Percentiles rank a stretch among this genome's conserved stretches.
These are phyloP conservation scores for Zaprionus obscuricornis DNA, from an alignment of 2,888 invertebrate genomes.

Conservation along the genomic window DNA sequence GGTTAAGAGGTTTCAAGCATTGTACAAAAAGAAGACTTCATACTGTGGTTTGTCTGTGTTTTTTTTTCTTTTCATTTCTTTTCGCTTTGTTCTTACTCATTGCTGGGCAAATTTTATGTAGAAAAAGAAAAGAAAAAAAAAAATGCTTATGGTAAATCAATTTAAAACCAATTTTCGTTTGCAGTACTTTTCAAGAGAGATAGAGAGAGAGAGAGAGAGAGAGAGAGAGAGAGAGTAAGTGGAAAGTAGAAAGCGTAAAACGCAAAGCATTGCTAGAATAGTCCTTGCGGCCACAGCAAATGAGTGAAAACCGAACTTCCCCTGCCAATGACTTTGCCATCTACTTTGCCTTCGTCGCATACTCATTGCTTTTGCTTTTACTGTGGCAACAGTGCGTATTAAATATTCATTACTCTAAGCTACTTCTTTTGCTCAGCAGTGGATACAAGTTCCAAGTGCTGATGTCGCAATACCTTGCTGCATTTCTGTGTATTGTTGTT, in stretches of 20 bases:
- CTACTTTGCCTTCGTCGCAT: too few relatives aligned
- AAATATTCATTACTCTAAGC: conserved; percentile 77
- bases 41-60: conserved; percentile 11
- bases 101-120: conserved; percentile 16
- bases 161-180: conserved; percentile 74
- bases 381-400: conserved; percentile 58
- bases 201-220: conserved; percentile 25
- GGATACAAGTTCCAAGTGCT: conserved; percentile 13
- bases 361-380: not conserved
- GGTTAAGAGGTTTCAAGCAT: conserved; percentile 6
- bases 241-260: not conserved
- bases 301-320: conserved; percentile 44
- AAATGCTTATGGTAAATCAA: conserved; percentile 72
- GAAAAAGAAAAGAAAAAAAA: too few relatives aligned
- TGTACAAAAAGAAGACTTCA: conserved; percentile 8
- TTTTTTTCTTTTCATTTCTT: too few relatives aligned
- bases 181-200: conserved; percentile 38
- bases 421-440: conserved; percentile 36
- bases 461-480: conserved; percentile 37
- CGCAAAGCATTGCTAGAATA: conserved; percentile 5
- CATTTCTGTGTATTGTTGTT: conserved; percentile 13
- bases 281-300: conserved; percentile 60
- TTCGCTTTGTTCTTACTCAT: conserved; percentile 27
- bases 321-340: not conserved
- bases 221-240: not conserved